These are phyloP conservation scores for Morone chrysops DNA, from an alignment of 2,113 vertebrate genomes.

Conservation along the genomic window DNA sequence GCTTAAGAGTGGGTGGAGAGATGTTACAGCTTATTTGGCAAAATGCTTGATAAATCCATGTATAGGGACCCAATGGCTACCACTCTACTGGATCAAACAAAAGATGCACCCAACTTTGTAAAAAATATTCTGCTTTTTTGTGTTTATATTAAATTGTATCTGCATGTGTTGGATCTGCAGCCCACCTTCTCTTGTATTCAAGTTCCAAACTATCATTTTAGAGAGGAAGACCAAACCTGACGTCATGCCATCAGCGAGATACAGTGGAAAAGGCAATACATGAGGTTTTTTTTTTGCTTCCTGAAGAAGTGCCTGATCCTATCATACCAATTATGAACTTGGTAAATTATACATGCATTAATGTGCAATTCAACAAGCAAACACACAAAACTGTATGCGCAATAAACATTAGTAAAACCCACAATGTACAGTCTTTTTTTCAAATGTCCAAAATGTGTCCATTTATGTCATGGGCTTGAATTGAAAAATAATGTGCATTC, in stretches of 20 bases:
- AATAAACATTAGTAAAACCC: conserved; percentile 63
- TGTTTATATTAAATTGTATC: background rate
- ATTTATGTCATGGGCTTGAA: conserved; percentile 28
- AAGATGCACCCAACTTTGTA: conserved; percentile 14
- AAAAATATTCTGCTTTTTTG: background rate
- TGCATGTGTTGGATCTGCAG: conserved; percentile 11
- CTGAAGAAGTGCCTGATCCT: background rate
- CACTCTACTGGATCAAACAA: conserved; percentile 20
- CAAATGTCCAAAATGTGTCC: conserved; percentile 35
- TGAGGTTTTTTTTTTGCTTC: background rate
- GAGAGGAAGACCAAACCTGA: conserved; percentile 1
- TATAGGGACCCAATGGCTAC: conserved; percentile 22
- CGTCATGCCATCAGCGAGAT: background rate
- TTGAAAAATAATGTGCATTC: conserved; percentile 44
- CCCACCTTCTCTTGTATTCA: background rate
- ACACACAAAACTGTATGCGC: conserved; percentile 64
- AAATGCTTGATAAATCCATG: background rate
- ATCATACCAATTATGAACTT: conserved; percentile 17
- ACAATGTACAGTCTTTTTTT: conserved; percentile 59
- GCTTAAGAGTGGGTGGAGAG: conserved; percentile 36
- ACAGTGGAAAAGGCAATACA: background rate
- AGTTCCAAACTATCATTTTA: conserved; percentile 6
- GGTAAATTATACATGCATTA: conserved; percentile 55
- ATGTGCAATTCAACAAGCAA: conserved; percentile 72
- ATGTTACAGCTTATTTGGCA: conserved; percentile 11